These are phyloP conservation scores for Parthenolecanium corni DNA, from an alignment of 2,888 invertebrate species.

Conservation along the genomic window DNA sequence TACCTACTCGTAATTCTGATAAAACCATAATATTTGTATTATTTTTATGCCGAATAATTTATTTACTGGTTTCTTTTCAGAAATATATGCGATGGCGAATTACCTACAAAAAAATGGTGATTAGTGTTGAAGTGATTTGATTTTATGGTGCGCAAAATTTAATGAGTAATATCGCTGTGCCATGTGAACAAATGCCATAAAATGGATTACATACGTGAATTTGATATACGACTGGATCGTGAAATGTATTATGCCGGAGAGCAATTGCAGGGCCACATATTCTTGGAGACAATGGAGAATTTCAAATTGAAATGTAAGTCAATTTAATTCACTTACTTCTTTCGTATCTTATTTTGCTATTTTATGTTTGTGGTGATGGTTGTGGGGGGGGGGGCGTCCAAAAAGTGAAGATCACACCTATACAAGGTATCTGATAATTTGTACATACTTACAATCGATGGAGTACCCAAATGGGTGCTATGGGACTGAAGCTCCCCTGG, in stretches of 20 bases:
- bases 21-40: too few species aligned
- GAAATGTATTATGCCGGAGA: slow-evolving; percentile 68
- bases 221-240: slow-evolving; percentile 61
- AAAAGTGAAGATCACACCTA: too few species aligned
- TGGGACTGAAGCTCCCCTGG: too few species aligned
- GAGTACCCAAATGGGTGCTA: too few species aligned
- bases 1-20: too few species aligned
- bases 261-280: slow-evolving; percentile 51
- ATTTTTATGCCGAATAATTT: too few species aligned
- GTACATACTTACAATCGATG: too few species aligned
- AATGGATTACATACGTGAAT: slow-evolving; percentile 67
- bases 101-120: background rate
- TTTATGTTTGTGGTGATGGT: background rate
- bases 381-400: background rate
- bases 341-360: too few species aligned
- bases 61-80: background rate
- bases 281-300: slow-evolving; percentile 59
- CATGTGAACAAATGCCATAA: background rate
- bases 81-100: background rate
- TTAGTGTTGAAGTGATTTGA: background rate
- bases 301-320: slow-evolving; percentile 59
- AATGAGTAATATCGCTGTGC: background rate
- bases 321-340: background rate
- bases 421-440: too few species aligned
- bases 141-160: background rate